phyloP scores from a whole-genome alignment of 2,113 vertebrate species.

The Gymnobelideus leadbeateri region DNA sequence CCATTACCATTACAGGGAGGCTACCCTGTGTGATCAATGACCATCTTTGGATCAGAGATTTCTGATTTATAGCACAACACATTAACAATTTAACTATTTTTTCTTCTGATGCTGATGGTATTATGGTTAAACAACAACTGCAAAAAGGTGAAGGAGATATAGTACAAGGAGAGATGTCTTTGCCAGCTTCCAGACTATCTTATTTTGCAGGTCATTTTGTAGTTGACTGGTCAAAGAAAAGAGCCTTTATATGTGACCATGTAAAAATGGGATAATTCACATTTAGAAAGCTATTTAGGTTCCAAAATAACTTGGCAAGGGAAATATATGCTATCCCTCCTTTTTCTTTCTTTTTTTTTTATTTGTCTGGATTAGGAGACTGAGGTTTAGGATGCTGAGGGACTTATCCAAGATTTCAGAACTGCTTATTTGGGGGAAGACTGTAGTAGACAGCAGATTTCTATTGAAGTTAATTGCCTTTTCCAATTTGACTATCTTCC shows the following conservation, averaged over 20 bases:
- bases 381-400: not conserved
- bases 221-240: not conserved
- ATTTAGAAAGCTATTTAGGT: not conserved
- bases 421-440: not conserved
- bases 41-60: not conserved
- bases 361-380: not conserved
- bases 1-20: too few species aligned
- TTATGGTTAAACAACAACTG: not conserved
- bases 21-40: not conserved
- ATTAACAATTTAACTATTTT: not conserved
- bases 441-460: not conserved
- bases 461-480: not conserved
- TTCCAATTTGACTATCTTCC: not conserved
- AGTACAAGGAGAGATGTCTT: not conserved
- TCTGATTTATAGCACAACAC: not conserved
- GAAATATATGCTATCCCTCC: not conserved
- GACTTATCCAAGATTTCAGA: not conserved
- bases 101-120: not conserved
- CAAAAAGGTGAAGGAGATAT: not conserved
- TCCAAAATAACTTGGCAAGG: not conserved
- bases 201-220: not conserved
- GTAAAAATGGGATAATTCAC: not conserved
- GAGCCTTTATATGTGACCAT: not conserved
- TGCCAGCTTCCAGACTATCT: not conserved
- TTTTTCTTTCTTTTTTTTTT: not conserved